Conservation (phyloP, 2,888 invertebrate species). For the Athrips mouffetella region DNA sequence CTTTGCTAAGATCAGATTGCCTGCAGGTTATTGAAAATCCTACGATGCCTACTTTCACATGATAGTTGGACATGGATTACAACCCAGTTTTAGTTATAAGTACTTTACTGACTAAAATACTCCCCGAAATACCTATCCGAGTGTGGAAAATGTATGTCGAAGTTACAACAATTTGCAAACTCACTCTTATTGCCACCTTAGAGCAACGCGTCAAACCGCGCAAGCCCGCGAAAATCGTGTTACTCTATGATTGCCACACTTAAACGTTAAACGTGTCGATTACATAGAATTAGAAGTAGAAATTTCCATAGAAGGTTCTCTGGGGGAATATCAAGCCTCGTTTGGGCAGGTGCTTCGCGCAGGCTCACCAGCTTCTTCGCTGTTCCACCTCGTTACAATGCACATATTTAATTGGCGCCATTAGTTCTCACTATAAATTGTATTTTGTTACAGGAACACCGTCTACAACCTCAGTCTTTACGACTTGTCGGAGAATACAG, state of each 20-base stretch:
- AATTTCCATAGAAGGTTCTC: conserved; percentile 27
- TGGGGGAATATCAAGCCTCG: conserved; percentile 25
- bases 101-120: too few relatives aligned
- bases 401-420: conserved; percentile 28
- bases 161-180: conserved; percentile 6
- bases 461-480: conserved; percentile 94
- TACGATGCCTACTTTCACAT: neutral
- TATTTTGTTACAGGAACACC: conserved; percentile 84
- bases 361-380: conserved; percentile 14
- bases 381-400: conserved; percentile 24
- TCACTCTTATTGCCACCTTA: too few relatives aligned
- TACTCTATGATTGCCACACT: conserved; percentile 18
- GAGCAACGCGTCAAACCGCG: too few relatives aligned
- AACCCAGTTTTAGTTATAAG: neutral
- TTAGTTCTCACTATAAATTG: conserved; percentile 20
- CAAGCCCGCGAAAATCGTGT: conserved; percentile 5
- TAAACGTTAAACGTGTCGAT: conserved; percentile 27
- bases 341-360: conserved; percentile 29
- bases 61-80: neutral
- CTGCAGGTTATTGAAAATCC: neutral
- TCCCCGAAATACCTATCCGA: too few relatives aligned
- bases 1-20: neutral
- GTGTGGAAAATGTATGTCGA: too few relatives aligned
- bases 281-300: conserved; percentile 27
- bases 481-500: conserved; percentile 87